A percentile compares a stretch with the other conserved stretches of the same genome.
phyloP scores from a whole-genome alignment of 2,888 invertebrate species.

The Noctua janthe region DNA sequence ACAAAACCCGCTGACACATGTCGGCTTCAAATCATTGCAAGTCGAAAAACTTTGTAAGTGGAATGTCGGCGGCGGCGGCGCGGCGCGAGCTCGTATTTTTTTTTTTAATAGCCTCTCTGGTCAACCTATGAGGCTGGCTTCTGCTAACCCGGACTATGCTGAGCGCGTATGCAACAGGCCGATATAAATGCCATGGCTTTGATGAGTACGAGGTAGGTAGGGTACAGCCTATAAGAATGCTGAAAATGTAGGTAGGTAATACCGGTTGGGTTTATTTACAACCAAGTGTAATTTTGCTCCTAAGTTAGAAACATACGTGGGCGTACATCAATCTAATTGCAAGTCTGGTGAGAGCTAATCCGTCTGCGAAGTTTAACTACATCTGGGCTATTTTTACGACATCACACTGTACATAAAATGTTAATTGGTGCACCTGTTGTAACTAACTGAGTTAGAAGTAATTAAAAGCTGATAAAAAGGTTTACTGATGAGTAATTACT shows the following conservation, averaged over 20 bases:
- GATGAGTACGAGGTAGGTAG: background rate
- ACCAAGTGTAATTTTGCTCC: background rate
- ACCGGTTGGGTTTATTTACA: background rate
- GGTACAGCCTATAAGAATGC: background rate
- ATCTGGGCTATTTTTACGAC: slow-evolving; percentile 51
- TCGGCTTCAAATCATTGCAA: background rate
- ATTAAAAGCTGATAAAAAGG: background rate
- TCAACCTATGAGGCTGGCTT: too few species aligned
- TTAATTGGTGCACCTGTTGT: slow-evolving; percentile 4
- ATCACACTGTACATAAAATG: slow-evolving; percentile 39
- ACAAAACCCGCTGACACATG: background rate
- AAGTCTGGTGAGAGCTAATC: slow-evolving; percentile 27
- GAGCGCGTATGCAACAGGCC: background rate
- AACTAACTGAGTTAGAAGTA: slow-evolving; percentile 22
- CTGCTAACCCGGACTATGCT: too few species aligned
- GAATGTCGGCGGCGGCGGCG: background rate
- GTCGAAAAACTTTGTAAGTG: too few species aligned
- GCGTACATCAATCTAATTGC: slow-evolving; percentile 28
- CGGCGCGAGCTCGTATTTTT: background rate
- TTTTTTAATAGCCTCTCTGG: too few species aligned
- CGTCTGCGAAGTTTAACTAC: slow-evolving; percentile 45
- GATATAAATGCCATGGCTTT: background rate
- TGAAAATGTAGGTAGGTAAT: background rate
- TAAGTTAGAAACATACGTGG: background rate
- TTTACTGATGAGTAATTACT: background rate